Evolutionary conservation across 2,888 invertebrate genomes (phyloP).

Genomic region (Netelia virgata): DNA sequence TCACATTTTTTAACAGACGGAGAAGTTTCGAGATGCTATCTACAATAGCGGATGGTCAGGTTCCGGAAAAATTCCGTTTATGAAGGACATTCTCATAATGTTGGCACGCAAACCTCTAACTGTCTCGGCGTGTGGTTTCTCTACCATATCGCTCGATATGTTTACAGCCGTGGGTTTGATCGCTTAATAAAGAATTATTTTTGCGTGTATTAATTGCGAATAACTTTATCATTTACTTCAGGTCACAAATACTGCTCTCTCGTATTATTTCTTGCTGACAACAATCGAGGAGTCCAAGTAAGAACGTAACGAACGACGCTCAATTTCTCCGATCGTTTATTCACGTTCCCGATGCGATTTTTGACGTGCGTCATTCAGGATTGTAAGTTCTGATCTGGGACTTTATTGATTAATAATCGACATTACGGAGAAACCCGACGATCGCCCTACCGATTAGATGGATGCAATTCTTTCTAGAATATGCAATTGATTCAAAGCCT

Average conservation of each 20-base stretch:
- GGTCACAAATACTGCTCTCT: conserved; percentile 68
- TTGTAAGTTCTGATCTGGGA: too few species aligned
- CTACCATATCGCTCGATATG: conserved; percentile 70
- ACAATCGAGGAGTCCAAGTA: conserved; percentile 55
- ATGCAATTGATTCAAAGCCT: too few species aligned
- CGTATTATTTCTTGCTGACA: conserved; percentile 67
- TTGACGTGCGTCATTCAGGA: too few species aligned
- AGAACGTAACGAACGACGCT: neutral
- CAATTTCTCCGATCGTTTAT: neutral
- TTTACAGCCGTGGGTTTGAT: conserved; percentile 54
- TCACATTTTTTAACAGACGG: conserved; percentile 63
- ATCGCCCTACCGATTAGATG: too few species aligned
- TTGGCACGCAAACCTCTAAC: conserved; percentile 73
- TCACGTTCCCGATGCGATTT: too few species aligned
- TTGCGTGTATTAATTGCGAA: neutral
- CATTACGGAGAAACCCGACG: too few species aligned
- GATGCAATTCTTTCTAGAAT: too few species aligned
- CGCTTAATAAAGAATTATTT: neutral
- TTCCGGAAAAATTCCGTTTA: conserved; percentile 63
- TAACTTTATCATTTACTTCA: conserved; percentile 13
- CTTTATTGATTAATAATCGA: too few species aligned
- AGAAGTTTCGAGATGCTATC: conserved; percentile 69
- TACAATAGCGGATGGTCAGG: conserved; percentile 74
- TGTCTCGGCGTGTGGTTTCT: conserved; percentile 72
- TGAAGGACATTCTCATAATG: conserved; percentile 69